phyloP scores from a whole-genome alignment of 2,797 vertebrate genomes.

The Ceryle rudis region DNA sequence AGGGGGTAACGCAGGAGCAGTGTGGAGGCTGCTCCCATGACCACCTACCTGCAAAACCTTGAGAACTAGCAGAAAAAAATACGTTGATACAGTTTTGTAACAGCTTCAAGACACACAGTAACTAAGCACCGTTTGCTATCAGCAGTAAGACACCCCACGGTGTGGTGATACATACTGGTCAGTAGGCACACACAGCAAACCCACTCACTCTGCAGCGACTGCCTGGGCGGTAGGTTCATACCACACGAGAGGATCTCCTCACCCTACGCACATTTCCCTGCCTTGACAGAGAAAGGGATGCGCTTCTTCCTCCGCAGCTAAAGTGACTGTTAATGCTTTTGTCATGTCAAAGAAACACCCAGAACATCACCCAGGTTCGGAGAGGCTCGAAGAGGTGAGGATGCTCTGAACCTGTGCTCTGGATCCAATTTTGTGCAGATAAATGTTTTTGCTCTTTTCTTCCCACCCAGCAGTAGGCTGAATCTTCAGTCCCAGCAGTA shows the following conservation, averaged over 20 bases:
- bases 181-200: conserved; percentile 49
- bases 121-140: conserved; percentile 58
- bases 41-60: conserved; percentile 61
- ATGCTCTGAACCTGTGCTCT: not conserved
- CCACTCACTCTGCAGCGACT: conserved; percentile 50
- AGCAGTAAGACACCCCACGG: conserved; percentile 73
- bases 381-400: not conserved
- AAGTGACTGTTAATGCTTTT: not conserved
- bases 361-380: not conserved
- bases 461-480: not conserved
- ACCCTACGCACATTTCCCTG: not conserved
- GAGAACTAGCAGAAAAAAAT: conserved; percentile 46
- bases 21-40: not conserved
- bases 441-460: not conserved
- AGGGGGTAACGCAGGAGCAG: not conserved
- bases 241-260: not conserved
- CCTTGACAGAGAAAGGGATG: not conserved
- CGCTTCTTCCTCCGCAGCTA: not conserved
- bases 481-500: not conserved
- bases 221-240: not conserved
- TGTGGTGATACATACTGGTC: conserved; percentile 72
- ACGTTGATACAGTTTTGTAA: conserved; percentile 37
- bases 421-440: not conserved
- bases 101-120: conserved; percentile 53
- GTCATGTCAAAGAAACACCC: not conserved